A percentile compares a stretch with the other conserved stretches of the same genome.
phyloP scores from a whole-genome alignment of 2,888 invertebrate species.

The Eremobia ochroleuca region DNA sequence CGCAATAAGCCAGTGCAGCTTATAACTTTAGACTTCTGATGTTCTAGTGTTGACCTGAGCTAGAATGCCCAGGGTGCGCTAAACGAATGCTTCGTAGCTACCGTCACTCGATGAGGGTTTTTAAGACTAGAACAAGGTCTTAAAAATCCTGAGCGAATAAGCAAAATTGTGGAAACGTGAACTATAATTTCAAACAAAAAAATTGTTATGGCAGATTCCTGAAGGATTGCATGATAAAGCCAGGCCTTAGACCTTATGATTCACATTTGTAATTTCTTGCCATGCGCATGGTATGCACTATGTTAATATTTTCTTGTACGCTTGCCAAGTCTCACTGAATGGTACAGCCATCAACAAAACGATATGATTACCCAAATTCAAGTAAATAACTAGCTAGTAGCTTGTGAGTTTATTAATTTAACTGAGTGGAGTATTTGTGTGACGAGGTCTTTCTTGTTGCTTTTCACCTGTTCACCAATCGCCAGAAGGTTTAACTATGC shows the following conservation, averaged over 20 bases:
- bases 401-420: constrained; percentile 15
- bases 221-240: constrained; percentile 22
- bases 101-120: not conserved
- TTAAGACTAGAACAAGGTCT: not conserved
- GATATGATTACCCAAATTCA: constrained; percentile 51
- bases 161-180: not conserved
- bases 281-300: constrained; percentile 66
- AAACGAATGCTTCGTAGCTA: not conserved
- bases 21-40: not conserved
- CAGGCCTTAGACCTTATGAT: constrained; percentile 55
- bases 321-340: constrained; percentile 67
- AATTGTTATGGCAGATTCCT: constrained; percentile 10
- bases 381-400: constrained; percentile 9
- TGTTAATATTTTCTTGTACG: constrained; percentile 73
- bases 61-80: not conserved
- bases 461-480: not conserved
- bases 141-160: not conserved
- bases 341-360: constrained; percentile 58
- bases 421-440: not conserved
- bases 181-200: not conserved
- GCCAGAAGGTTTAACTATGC: not conserved
- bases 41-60: not conserved
- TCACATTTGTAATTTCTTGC: constrained; percentile 56
- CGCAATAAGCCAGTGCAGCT: not conserved
- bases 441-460: not conserved